A percentile compares a stretch with the other conserved stretches of the same genome.
phyloP scores from a whole-genome alignment of 2,113 vertebrate species.

The Ursus arctos region DNA sequence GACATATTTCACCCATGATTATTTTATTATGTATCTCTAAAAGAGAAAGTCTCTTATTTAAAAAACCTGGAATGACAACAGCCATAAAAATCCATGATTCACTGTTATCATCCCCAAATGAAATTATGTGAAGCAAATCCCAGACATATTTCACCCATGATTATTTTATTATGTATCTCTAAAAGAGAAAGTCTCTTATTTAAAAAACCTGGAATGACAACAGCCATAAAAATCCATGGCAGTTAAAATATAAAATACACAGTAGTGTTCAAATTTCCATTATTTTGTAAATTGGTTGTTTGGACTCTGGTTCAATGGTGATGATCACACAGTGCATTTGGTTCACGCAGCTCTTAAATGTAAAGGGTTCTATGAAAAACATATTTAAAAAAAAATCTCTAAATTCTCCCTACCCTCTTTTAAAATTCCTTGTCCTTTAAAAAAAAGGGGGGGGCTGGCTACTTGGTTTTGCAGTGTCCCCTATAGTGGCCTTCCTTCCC shows the following conservation, averaged over 20 bases:
- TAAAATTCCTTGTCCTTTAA: background rate
- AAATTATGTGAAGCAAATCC: background rate
- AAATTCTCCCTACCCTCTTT: background rate
- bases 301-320: background rate
- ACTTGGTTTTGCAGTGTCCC: background rate
- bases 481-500: background rate
- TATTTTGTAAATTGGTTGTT: background rate
- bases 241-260: background rate
- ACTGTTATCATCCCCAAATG: background rate
- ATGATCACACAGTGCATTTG: background rate
- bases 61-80: background rate
- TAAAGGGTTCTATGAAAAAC: background rate
- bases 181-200: background rate
- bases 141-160: background rate
- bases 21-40: conserved; percentile 4
- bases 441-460: background rate
- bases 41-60: background rate
- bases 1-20: background rate
- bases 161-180: background rate
- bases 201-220: background rate
- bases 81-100: background rate
- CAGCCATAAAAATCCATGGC: background rate
- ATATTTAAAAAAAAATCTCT: background rate
- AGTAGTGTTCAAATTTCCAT: background rate
- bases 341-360: background rate